Evolutionary conservation across 1,140 invertebrate species (phyloP).

Genomic region (Drosophila lowei): DNA sequence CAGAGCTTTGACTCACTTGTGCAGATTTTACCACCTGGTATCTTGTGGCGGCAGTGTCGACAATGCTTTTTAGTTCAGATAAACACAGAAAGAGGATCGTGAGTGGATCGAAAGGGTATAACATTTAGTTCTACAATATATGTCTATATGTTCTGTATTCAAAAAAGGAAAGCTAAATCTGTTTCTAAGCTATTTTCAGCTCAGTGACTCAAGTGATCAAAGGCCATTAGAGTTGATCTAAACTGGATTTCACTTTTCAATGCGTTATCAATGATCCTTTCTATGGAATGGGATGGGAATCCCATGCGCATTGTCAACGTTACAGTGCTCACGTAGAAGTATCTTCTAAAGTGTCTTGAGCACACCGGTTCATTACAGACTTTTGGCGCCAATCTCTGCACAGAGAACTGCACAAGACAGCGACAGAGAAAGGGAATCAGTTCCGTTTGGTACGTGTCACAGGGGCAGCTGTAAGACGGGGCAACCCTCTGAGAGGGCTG

Average conservation of each 20-base stretch:
- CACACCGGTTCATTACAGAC: constrained; percentile 43
- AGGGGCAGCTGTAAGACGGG: constrained; percentile 23
- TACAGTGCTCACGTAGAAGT: constrained; percentile 21
- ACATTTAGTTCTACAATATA: too few species aligned
- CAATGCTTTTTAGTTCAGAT: too few species aligned
- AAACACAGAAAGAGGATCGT: too few species aligned
- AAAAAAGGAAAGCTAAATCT: too few species aligned
- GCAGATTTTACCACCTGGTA: too few species aligned
- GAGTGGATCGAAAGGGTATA: too few species aligned
- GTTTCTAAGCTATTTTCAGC: too few species aligned
- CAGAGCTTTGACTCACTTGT: too few species aligned
- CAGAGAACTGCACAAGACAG: constrained; percentile 5
- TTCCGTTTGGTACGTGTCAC: constrained; percentile 44
- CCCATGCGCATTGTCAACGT: constrained; percentile 6
- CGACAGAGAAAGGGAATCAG: constrained; percentile 21
- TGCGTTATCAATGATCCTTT: not conserved
- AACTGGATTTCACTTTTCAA: constrained; percentile 28
- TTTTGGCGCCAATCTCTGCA: constrained; percentile 36
- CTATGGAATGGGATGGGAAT: too few species aligned
- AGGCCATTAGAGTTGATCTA: constrained; percentile 2
- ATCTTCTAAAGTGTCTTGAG: constrained; percentile 12
- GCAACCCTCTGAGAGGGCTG: constrained; percentile 3
- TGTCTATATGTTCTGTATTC: too few species aligned
- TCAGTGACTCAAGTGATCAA: too few species aligned
- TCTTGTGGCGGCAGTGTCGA: too few species aligned